Evolutionary conservation across 1,140 invertebrate species (phyloP).

Genomic region (Microplitis mediator): DNA sequence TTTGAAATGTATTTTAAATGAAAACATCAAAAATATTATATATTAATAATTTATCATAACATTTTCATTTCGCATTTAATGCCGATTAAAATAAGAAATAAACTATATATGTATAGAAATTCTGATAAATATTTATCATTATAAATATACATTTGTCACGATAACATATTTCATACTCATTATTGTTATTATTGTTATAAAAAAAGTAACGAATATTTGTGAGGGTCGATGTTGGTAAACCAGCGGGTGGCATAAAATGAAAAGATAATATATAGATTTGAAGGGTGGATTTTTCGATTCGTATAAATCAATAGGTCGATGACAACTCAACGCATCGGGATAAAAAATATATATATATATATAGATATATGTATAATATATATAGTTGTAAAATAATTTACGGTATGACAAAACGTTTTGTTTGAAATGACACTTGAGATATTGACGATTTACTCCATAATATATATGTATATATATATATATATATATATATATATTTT

Average conservation of each 20-base stretch:
- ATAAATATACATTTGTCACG: too few species aligned
- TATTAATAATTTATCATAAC: too few species aligned
- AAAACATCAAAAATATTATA: too few species aligned
- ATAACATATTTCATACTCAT: too few species aligned
- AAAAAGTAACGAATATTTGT: neutral
- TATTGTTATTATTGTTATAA: too few species aligned
- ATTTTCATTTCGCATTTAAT: too few species aligned
- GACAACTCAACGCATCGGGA: conserved; percentile 9
- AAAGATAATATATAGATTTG: neutral
- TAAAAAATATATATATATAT: neutral
- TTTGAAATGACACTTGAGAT: conserved; percentile 10
- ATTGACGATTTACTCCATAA: neutral
- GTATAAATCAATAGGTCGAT: conserved; percentile 13
- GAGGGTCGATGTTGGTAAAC: neutral
- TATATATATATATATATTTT: neutral
- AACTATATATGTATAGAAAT: too few species aligned
- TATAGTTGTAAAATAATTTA: conserved; percentile 12
- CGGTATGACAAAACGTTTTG: conserved; percentile 14
- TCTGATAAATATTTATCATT: too few species aligned
- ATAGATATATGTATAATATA: neutral
- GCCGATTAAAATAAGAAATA: too few species aligned
- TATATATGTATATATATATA: too few species aligned
- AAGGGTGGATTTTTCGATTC: neutral
- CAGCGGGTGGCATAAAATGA: conserved; percentile 5
- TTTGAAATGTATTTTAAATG: too few species aligned